Conservation (phyloP, 2,113 vertebrate species). For the Eonycteris spelaea region DNA sequence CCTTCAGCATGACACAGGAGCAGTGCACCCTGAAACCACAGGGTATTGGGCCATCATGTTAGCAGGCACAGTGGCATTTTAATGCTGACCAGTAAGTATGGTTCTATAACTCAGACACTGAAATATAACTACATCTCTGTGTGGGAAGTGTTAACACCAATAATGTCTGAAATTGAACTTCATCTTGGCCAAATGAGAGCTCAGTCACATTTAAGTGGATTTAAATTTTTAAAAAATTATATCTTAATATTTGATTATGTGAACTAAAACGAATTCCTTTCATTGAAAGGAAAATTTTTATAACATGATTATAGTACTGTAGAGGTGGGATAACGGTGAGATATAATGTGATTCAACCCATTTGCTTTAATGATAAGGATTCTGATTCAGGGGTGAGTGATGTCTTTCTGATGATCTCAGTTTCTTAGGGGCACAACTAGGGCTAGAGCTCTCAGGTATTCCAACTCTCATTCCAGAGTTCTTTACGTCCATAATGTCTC, state of each 20-base stretch:
- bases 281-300: neutral
- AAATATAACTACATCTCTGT: neutral
- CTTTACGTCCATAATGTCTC: neutral
- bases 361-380: neutral
- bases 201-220: neutral
- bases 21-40: neutral
- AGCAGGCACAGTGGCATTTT: neutral
- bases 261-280: neutral
- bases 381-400: neutral
- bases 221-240: neutral
- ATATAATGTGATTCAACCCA: neutral
- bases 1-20: neutral
- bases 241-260: neutral
- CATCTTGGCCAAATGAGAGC: neutral
- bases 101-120: neutral
- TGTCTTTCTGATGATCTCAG: neutral
- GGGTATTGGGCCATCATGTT: neutral
- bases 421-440: neutral
- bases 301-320: neutral
- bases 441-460: neutral
- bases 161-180: neutral
- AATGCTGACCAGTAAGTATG: rapidly evolving
- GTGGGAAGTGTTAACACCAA: neutral
- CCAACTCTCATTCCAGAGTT: neutral
- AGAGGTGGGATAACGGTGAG: neutral